Conservation (phyloP, 1,140 invertebrate species). For the Mamestra configurata region DNA sequence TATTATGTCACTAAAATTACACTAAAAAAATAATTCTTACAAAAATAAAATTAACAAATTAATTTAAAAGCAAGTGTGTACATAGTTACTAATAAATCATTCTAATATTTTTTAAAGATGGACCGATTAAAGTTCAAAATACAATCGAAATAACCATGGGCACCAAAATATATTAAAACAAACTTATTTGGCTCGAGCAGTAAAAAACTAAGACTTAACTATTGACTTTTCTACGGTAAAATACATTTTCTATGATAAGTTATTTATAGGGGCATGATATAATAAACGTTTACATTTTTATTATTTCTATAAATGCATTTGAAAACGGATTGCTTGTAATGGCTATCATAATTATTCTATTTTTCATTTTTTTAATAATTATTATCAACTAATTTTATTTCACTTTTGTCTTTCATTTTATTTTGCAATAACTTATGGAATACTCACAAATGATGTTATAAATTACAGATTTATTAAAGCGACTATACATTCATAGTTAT, state of each 20-base stretch:
- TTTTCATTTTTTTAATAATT: slow-evolving; percentile 46
- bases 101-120: no score
- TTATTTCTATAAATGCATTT: slow-evolving; percentile 38
- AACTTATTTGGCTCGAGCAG: background rate
- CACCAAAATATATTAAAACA: background rate
- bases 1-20: background rate
- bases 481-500: slow-evolving; percentile 36
- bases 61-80: no score
- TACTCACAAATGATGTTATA: slow-evolving; percentile 33
- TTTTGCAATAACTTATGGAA: slow-evolving; percentile 60
- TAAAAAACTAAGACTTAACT: background rate
- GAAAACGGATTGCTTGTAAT: slow-evolving; percentile 56
- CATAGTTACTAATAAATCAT: background rate
- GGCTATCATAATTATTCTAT: slow-evolving; percentile 58
- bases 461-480: slow-evolving; percentile 39
- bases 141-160: background rate
- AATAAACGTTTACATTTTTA: slow-evolving; percentile 5
- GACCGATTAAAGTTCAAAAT: no score
- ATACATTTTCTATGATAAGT: slow-evolving; percentile 10
- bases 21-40: background rate
- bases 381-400: slow-evolving; percentile 73
- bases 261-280: slow-evolving; percentile 13
- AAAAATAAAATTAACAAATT: background rate
- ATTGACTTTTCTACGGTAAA: slow-evolving; percentile 14
- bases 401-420: slow-evolving; percentile 85